A percentile compares a stretch with the other conserved stretches of the same genome.
Conservation (phyloP, 2,113 vertebrate genomes). For the Dascyllus trimaculatus region DNA sequence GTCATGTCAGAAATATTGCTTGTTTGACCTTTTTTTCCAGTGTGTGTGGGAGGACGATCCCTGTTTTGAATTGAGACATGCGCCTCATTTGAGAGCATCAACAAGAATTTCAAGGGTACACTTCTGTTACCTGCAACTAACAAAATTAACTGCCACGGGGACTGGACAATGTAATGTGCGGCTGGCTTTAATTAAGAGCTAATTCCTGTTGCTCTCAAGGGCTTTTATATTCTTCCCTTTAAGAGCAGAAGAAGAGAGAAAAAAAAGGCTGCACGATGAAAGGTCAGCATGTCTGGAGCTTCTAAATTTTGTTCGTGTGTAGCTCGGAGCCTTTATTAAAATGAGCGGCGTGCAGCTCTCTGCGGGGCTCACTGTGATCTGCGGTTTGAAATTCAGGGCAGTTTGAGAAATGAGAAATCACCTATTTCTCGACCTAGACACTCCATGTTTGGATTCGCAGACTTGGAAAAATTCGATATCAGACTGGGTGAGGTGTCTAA, state of each 20-base stretch:
- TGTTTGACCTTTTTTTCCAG: slow-evolving; percentile 40
- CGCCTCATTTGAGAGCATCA: slow-evolving; percentile 24
- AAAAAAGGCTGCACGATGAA: slow-evolving; percentile 59
- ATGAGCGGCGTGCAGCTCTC: slow-evolving; percentile 40
- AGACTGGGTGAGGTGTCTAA: slow-evolving; percentile 11
- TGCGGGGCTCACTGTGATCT: slow-evolving; percentile 28
- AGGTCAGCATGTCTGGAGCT: slow-evolving; percentile 71
- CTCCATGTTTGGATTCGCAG: slow-evolving; percentile 22
- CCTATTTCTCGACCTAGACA: slow-evolving; percentile 1
- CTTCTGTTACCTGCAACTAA: slow-evolving; percentile 25
- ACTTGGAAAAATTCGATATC: neutral
- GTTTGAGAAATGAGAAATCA: slow-evolving; percentile 33
- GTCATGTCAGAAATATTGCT: slow-evolving; percentile 23
- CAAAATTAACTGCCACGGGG: slow-evolving; percentile 30
- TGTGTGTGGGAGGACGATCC: neutral
- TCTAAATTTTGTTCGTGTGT: slow-evolving; percentile 39
- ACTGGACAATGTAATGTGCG: slow-evolving; percentile 36
- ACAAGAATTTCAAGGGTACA: slow-evolving; percentile 2
- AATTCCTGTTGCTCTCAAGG: slow-evolving; percentile 58
- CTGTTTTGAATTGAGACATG: slow-evolving; percentile 31
- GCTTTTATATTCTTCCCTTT: slow-evolving; percentile 55
- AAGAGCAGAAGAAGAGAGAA: slow-evolving; percentile 34
- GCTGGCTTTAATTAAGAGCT: slow-evolving; percentile 70
- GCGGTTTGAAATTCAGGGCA: slow-evolving; percentile 16
- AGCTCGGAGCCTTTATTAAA: slow-evolving; percentile 64